Evolutionary conservation across 2,113 vertebrate species (phyloP), one percentile per base, ranked within the genome.

Genomic region (Hippocampus guttulatus): DNA sequence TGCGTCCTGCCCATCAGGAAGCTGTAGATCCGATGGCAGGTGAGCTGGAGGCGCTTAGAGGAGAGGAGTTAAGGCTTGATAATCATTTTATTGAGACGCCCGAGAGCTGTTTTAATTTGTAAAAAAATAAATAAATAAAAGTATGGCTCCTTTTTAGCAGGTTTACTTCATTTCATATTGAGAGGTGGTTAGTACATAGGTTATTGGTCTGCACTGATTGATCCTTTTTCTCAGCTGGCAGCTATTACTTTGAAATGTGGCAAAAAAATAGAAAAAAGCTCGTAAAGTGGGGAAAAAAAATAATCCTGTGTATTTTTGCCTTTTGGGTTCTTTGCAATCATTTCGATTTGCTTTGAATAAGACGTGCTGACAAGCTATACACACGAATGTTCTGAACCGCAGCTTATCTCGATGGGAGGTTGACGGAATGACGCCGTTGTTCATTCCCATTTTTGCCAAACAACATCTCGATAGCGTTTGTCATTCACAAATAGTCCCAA

Each of bases 401-500:
- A 41, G 61, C 3, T 63, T 40, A 63, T 63, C 61, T 12, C 8
- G 61, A 63, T 33, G 21, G 33, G 61, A 40, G 38, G 61, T 63
- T 63, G 61, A 41, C 33, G 10, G 33, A 40, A 40, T 40, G 21
- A 63, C 11, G 3, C 30, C 3, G 20, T 40, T 21, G 61, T 55
- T 55, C 23, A 55, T 55, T 23, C 52, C 52, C 52, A 3, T 55
- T 55, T 55, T 54, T n/a, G 18, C 61, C 33, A 14, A 40, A 63
- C 30, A 40, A n/a, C 33, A 33, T 63, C 61, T 7, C 33, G 3
- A 63, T 63, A 63, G 30, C 18, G 18, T 63, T 38, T 61, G 58
- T 38, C 58, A 61, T 61, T 61, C 61, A 63, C 18, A 55, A 55
- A 23, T 55, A 55, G 52, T 55, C 52, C 52, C 33, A 58, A 38